A percentile compares a stretch with the other conserved stretches of the same genome.
phyloP scores from a whole-genome alignment of 2,888 invertebrate species.

The Gymnoscelis rufifasciata region DNA sequence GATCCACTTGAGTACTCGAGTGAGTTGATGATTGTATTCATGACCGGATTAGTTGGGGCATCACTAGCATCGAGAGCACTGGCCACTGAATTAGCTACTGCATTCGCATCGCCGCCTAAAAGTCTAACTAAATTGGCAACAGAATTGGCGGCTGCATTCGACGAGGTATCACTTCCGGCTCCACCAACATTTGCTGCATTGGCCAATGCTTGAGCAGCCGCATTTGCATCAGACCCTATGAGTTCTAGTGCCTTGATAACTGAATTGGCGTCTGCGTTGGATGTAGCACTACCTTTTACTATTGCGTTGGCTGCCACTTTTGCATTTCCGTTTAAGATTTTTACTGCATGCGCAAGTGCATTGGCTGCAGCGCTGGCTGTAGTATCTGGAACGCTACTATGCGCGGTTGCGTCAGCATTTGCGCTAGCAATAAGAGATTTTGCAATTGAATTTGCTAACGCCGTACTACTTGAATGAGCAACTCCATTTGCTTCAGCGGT shows the following conservation, averaged over 20 bases:
- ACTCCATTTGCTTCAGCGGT: neutral
- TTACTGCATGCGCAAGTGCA: neutral
- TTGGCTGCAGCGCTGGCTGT: neutral
- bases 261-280: neutral
- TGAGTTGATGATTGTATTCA: no score
- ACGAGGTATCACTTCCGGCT: neutral
- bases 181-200: neutral
- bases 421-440: neutral
- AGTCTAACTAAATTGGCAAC: no score
- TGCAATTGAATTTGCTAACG: no score
- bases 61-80: no score
- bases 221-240: no score
- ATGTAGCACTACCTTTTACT: neutral
- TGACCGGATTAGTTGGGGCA: no score
- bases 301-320: neutral
- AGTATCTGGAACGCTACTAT: neutral
- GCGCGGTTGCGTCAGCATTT: neutral
- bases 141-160: constrained; percentile 1
- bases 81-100: no score
- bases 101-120: no score
- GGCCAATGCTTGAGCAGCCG: neutral
- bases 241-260: no score
- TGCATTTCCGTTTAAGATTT: no score
- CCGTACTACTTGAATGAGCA: no score
- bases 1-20: no score